These are phyloP conservation scores for Palaemon carinicauda DNA, from an alignment of 1,140 invertebrate genomes.

Conservation along the genomic window DNA sequence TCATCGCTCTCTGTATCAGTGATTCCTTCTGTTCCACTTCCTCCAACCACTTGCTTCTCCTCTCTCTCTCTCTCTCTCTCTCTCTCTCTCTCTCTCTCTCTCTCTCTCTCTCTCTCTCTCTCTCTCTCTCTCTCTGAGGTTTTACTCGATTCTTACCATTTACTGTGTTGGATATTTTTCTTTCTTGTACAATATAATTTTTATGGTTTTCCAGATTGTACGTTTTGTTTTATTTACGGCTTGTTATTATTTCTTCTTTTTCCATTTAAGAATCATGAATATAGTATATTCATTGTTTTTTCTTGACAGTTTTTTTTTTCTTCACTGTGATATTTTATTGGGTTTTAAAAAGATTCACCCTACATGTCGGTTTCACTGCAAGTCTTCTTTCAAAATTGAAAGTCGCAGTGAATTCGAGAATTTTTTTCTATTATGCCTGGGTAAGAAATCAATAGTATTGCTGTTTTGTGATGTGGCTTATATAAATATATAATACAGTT, in stretches of 20 bases:
- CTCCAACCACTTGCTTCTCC: neutral
- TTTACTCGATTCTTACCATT: too few species aligned
- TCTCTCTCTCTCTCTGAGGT: neutral
- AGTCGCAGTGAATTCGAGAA: too few species aligned
- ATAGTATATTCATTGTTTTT: too few species aligned
- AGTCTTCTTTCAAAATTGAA: too few species aligned
- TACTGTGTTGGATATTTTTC: neutral
- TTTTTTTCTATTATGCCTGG: neutral
- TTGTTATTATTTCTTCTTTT: neutral
- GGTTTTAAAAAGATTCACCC: too few species aligned
- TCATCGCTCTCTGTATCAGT: neutral
- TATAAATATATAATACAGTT: too few species aligned
- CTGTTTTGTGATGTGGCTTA: neutral
- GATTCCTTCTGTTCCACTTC: neutral
- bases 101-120: neutral
- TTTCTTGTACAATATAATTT: neutral
- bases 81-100: neutral
- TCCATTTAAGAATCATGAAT: neutral
- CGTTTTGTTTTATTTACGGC: neutral
- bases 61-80: neutral
- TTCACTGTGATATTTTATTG: too few species aligned
- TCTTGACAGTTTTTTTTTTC: too few species aligned
- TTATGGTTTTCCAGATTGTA: neutral
- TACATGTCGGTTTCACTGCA: too few species aligned
- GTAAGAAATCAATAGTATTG: neutral